Base-by-base conservation (phyloP, 2,888 invertebrate genomes). In the Therioaphis trifolii region DNA sequence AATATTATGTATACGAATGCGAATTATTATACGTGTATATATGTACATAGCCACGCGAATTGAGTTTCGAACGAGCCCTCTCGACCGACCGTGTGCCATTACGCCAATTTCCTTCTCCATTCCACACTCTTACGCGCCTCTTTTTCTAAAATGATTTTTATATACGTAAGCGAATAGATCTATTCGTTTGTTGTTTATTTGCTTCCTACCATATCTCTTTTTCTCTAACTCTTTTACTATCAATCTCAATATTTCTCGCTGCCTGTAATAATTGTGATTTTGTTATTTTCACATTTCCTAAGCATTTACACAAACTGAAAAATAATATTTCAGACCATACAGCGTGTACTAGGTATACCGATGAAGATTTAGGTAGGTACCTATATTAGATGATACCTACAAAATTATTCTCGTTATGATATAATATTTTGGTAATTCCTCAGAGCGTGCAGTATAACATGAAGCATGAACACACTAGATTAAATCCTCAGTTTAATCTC, bases 21-120 rank as follows among this genome's bases (percentile, higher is more conserved):
- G 63, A 63, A 21, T 63, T 76, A 76, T 49, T 75, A 61, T 61
- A 58, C 11, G 49, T 29, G 11, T 52, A 29, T 29, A 18, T 72
- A 49, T 18, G 2, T 55, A 58, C 18, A 27, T 63, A 49, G n/a
- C 12, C 21, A 12, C 7, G 9, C 15, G 63, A 66, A 77, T 77
- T 49, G 66, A 63, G n/a, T 66, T 77, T 77, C 52, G 43, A 76
- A 76, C 43, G 27, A 76, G 18, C 61, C 75, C 61, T 46, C 18
- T 76, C 18, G 5, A 40, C 40, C 61, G 61, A 61, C 46, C 63
- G 63, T 77, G 58, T 21, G 58, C 21, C 55, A 21, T 55, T 21
- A 21, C 58, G 58, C 58, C 58, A 58, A 58, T 58, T 58, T 58
- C 58, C 58, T 58, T 58, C 58, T 58, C 9, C 58, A 11, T 24